phyloP scores from a whole-genome alignment of 2,888 invertebrate species.

The Linyphia triangularis region DNA sequence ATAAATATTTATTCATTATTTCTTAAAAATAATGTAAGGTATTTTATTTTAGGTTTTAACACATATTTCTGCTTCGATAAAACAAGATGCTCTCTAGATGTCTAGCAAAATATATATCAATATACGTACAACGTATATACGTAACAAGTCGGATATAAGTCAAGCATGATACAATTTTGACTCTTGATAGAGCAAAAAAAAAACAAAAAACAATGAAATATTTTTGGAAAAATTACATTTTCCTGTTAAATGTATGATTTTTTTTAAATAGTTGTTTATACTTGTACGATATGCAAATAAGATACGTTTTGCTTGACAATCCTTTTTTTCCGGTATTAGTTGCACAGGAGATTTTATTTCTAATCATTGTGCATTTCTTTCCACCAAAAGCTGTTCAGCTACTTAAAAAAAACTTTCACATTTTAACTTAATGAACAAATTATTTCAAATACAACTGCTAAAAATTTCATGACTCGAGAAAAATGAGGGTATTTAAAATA shows the following conservation, averaged over 20 bases:
- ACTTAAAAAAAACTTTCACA: no score
- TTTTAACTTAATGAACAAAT: no score
- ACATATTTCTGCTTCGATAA: conserved; percentile 65
- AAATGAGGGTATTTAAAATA: no score
- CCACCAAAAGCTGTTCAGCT: no score
- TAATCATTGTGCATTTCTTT: no score
- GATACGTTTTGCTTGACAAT: conserved; percentile 70
- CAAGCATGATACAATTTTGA: conserved; percentile 2
- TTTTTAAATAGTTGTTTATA: background rate
- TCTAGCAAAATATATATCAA: conserved; percentile 56
- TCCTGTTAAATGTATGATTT: background rate
- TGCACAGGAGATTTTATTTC: no score
- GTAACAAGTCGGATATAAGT: conserved; percentile 63
- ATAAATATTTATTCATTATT: no score
- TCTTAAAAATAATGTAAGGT: no score
- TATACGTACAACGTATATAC: conserved; percentile 73
- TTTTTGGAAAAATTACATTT: conserved; percentile 20
- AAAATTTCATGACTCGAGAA: no score
- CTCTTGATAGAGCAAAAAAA: background rate
- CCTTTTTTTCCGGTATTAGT: background rate
- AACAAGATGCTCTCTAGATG: conserved; percentile 58
- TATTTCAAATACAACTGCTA: no score
- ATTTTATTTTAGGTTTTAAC: conserved; percentile 35
- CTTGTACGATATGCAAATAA: conserved; percentile 17
- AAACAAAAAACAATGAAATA: conserved; percentile 7